Percentiles rank a stretch among this genome's conserved stretches.
phyloP scores from a whole-genome alignment of 2,797 vertebrate genomes.

The Cacajao melanocephalus region DNA sequence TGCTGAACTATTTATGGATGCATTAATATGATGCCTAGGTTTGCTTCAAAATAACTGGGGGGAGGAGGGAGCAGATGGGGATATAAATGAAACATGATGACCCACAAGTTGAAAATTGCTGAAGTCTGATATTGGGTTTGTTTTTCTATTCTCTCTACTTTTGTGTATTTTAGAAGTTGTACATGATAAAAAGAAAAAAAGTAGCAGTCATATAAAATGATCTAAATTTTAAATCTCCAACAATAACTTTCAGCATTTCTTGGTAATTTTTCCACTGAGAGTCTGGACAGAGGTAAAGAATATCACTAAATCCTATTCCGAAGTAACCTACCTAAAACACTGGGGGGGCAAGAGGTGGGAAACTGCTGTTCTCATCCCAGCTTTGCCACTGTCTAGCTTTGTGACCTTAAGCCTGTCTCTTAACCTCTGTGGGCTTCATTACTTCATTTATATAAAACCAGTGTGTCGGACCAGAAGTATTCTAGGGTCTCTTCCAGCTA shows the following conservation, averaged over 20 bases:
- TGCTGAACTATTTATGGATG: neutral
- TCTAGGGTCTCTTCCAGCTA: neutral
- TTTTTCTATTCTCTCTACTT: neutral
- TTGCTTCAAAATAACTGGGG: neutral
- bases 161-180: neutral
- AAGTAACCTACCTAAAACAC: neutral
- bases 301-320: neutral
- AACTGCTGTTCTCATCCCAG: neutral
- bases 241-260: neutral
- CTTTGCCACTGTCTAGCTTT: neutral
- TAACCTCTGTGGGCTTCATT: neutral
- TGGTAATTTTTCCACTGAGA: neutral
- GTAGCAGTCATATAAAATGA: neutral
- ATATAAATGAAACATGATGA: neutral
- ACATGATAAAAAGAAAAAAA: neutral
- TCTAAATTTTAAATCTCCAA: neutral
- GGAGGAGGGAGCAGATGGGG: too few species aligned
- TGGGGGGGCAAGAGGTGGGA: neutral
- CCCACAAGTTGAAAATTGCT: neutral
- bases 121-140: neutral
- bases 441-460: neutral
- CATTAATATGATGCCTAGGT: neutral
- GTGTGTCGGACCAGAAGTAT: neutral
- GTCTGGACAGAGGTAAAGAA: constrained; percentile 15
- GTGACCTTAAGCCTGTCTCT: neutral